Percentiles rank a stretch among this genome's conserved stretches.
Evolutionary conservation across 1,140 invertebrate species (phyloP).

Genomic region (Thaumetopoea pityocampa): DNA sequence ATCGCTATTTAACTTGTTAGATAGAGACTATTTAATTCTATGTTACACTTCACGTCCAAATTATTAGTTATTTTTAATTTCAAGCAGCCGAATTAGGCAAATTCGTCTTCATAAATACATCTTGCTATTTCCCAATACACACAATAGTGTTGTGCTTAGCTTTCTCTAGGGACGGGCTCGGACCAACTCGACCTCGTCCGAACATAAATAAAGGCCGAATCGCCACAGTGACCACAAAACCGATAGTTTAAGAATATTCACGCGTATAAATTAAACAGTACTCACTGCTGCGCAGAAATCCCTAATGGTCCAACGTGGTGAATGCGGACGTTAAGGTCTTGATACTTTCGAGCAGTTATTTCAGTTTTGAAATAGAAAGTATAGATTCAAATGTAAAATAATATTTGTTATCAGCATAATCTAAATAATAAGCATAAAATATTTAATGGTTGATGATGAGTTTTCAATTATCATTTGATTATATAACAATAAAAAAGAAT

Average conservation of each 20-base stretch:
- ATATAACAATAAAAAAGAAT: too few species aligned
- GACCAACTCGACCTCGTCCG: conserved; percentile 32
- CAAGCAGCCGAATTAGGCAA: background rate
- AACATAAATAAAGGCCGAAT: conserved; percentile 55
- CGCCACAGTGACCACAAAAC: conserved; percentile 55
- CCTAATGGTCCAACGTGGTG: conserved; percentile 57
- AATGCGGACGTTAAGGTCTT: conserved; percentile 18
- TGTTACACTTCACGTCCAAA: background rate
- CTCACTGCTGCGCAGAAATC: conserved; percentile 63
- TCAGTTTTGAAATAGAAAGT: too few species aligned
- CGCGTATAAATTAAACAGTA: conserved; percentile 68
- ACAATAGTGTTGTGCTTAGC: conserved; percentile 15
- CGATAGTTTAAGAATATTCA: conserved; percentile 75
- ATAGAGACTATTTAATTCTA: too few species aligned
- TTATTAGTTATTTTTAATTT: background rate
- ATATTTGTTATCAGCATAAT: too few species aligned
- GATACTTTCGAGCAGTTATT: conserved; percentile 25
- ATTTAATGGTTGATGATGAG: too few species aligned
- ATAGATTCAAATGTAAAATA: too few species aligned
- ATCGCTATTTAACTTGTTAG: too few species aligned
- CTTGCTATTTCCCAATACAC: conserved; percentile 8
- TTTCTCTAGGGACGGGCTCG: conserved; percentile 35
- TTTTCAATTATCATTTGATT: too few species aligned
- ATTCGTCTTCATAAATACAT: background rate
- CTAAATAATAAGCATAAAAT: too few species aligned